phyloP scores from a whole-genome alignment of 2,888 invertebrate genomes.

The Lumbricus terrestris region DNA sequence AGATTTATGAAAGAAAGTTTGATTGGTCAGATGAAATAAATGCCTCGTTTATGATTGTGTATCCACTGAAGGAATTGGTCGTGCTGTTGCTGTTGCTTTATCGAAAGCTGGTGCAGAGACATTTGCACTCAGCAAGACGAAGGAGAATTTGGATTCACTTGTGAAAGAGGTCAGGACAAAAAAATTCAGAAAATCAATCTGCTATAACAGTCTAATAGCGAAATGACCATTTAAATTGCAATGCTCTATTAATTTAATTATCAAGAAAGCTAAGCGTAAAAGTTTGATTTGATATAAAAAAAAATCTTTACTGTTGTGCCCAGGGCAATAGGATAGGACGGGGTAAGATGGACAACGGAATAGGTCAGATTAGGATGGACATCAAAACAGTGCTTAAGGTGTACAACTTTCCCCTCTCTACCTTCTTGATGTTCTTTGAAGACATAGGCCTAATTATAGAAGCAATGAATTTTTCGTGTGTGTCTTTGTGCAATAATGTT shows the following conservation, averaged over 20 bases:
- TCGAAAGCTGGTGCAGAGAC: conserved; percentile 29
- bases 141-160: conserved; percentile 23
- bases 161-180: conserved; percentile 25
- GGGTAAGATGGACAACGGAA: too few species aligned
- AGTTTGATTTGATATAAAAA: too few species aligned
- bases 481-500: neutral
- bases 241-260: neutral
- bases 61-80: conserved; percentile 27
- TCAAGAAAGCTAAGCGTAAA: too few species aligned
- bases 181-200: too few species aligned
- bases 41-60: neutral
- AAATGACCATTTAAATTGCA: neutral
- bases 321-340: too few species aligned
- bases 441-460: neutral
- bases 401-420: too few species aligned
- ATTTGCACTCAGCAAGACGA: conserved; percentile 25
- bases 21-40: too few species aligned
- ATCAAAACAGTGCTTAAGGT: too few species aligned
- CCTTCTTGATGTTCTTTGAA: too few species aligned
- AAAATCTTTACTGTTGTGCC: too few species aligned
- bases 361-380: too few species aligned
- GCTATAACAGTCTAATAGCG: neutral
- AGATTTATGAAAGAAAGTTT: too few species aligned
- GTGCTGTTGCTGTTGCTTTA: conserved; percentile 28
- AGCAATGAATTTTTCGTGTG: neutral